Conservation (phyloP, 2,888 invertebrate genomes). For the Mythimna vitellina region DNA sequence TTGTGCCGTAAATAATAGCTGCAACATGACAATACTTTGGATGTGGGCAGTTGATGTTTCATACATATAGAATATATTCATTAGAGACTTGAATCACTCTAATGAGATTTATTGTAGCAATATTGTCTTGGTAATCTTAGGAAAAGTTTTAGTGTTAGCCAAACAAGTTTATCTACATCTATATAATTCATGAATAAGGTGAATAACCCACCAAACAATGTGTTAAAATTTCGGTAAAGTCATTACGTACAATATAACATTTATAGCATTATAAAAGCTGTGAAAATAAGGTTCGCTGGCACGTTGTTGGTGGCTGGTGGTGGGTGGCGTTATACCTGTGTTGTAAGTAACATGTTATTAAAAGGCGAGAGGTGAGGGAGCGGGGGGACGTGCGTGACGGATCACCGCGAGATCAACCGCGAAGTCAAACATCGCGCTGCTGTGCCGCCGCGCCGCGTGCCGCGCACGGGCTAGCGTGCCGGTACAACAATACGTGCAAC, state of each 20-base stretch:
- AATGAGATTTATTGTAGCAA: slow-evolving; percentile 6
- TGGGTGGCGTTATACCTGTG: slow-evolving; percentile 49
- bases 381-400: slow-evolving; percentile 75
- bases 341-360: slow-evolving; percentile 65
- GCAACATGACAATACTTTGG: slow-evolving; percentile 58
- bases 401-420: slow-evolving; percentile 80
- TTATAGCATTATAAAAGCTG: slow-evolving; percentile 56
- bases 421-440: slow-evolving; percentile 78
- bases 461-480: slow-evolving; percentile 15
- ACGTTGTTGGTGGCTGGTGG: slow-evolving; percentile 39
- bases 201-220: slow-evolving; percentile 20
- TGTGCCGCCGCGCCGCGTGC: slow-evolving; percentile 44
- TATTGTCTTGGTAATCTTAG: neutral
- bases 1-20: slow-evolving; percentile 72
- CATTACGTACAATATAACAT: slow-evolving; percentile 54
- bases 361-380: slow-evolving; percentile 60
- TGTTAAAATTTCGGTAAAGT: slow-evolving; percentile 49
- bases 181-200: slow-evolving; percentile 23
- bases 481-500: slow-evolving; percentile 43
- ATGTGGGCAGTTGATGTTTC: slow-evolving; percentile 58
- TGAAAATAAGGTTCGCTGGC: slow-evolving; percentile 51
- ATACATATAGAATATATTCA: slow-evolving; percentile 60
- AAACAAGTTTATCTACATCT: slow-evolving; percentile 6
- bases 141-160: slow-evolving; percentile 5
- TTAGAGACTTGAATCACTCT: slow-evolving; percentile 17